Base-by-base conservation (phyloP, 2,113 vertebrate species). In the Dicentrarchus labrax region DNA sequence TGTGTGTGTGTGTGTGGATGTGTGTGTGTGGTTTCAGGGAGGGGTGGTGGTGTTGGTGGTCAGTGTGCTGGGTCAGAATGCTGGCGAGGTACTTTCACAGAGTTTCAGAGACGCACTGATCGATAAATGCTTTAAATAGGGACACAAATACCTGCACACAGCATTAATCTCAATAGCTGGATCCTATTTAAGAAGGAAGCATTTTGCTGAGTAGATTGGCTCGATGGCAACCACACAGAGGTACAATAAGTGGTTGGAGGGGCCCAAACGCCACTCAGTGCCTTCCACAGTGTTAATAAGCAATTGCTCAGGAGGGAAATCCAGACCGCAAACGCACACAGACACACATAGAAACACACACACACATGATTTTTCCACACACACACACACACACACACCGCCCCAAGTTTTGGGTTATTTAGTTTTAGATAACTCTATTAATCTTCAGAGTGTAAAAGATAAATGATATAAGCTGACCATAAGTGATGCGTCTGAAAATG, bases 51-150 rank as follows among this genome's bases (percentile, higher is more conserved):
- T 50, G 78, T 65, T 50, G 85, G 57, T 79, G 70, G 87, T 86
- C 86, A 68, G 67, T 57, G 78, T 73, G 76, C 74, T 82, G 78
- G 86, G 67, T 73, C 78, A 91, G 71, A 93, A 90, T 94, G 94
- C 93, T 94, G 89, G 89, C 91, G 78, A 84, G 86, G 93, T 92
- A 93, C 93, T 94, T 94, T 94, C 76, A 43, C 73, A 85, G 88
- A 94, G 91, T 94, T 94, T 88, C 85, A 93, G 86, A 88, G 82
- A 84, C 66, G 12, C 73, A 41, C 82, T 82, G 84, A 94, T 94
- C 94, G 8, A 94, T 94, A 91, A 38, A 6, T 64, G 90, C 90
- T 92, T 92, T 91, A 93, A 94, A 94, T 94, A 93, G 90, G 90
- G 85, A 91, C 94, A 86, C 86, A 89, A 91, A 93, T 86, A 88